Evolutionary conservation across 2,888 invertebrate species (phyloP).

Genomic region (Campoplex nolae): DNA sequence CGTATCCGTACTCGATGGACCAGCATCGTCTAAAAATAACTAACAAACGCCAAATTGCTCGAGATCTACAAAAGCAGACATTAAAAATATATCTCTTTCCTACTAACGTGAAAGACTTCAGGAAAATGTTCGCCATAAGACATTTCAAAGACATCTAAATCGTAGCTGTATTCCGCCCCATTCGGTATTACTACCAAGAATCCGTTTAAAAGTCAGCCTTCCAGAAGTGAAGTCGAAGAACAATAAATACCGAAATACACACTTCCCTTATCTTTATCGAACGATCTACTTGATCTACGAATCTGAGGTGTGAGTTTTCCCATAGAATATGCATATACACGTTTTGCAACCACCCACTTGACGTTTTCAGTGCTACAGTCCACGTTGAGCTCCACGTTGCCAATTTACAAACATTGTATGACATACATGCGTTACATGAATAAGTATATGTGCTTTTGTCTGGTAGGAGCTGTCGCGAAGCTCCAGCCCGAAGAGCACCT

Average conservation of each 20-base stretch:
- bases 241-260: background rate
- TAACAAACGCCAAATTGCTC: too few species aligned
- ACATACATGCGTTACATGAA: conserved; percentile 55
- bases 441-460: conserved; percentile 53
- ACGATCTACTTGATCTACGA: background rate
- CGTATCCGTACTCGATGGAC: too few species aligned
- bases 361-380: conserved; percentile 9
- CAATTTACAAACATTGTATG: conserved; percentile 41
- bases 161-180: background rate
- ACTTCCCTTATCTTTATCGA: background rate
- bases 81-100: background rate
- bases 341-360: conserved; percentile 12
- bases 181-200: background rate
- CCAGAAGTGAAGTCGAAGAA: too few species aligned
- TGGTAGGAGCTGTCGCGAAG: conserved; percentile 33
- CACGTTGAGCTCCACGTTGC: conserved; percentile 19
- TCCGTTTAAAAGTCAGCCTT: background rate
- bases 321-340: background rate
- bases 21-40: background rate
- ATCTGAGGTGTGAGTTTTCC: background rate
- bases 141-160: background rate
- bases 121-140: background rate
- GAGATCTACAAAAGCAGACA: too few species aligned
- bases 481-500: conserved; percentile 31
- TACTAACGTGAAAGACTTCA: background rate